Evolutionary conservation across 2,888 invertebrate species (phyloP).

Genomic region (Limnephilus lunatus): DNA sequence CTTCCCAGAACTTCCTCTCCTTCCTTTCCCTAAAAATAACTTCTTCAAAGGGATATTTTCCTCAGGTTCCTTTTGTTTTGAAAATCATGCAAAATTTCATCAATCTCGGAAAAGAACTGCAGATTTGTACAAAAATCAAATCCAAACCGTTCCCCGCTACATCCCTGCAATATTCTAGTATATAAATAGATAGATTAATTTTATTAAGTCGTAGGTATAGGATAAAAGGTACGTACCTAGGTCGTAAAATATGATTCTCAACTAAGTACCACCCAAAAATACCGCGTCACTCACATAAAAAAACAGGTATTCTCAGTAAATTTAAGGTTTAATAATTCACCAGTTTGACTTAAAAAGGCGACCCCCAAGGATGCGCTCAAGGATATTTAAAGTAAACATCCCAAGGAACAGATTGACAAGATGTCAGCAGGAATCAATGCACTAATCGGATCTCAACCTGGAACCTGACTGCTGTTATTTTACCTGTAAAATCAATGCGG

Average conservation of each 20-base stretch:
- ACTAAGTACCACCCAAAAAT: not conserved
- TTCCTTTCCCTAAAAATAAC: too few relatives aligned
- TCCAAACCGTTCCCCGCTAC: too few relatives aligned
- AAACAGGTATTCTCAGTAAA: not conserved
- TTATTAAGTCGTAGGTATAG: too few relatives aligned
- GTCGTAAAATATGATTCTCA: not conserved
- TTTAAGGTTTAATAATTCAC: not conserved
- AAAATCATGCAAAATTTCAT: too few relatives aligned
- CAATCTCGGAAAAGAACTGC: too few relatives aligned
- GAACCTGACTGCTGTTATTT: not conserved
- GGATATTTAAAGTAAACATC: conserved; percentile 40
- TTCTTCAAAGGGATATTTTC: too few relatives aligned
- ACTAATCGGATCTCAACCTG: conserved; percentile 27
- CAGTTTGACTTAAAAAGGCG: not conserved
- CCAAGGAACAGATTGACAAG: conserved; percentile 7
- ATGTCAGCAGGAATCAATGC: conserved; percentile 28
- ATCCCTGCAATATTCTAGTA: too few relatives aligned
- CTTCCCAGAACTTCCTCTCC: too few relatives aligned
- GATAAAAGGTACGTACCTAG: too few relatives aligned
- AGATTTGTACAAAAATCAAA: too few relatives aligned
- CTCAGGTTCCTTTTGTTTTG: too few relatives aligned
- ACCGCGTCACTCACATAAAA: not conserved
- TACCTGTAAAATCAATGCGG: conserved; percentile 15
- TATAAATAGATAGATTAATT: too few relatives aligned
- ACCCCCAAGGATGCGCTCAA: conserved; percentile 14